phyloP scores from a whole-genome alignment of 2,113 vertebrate species.

The Reinhardtius hippoglossoides region DNA sequence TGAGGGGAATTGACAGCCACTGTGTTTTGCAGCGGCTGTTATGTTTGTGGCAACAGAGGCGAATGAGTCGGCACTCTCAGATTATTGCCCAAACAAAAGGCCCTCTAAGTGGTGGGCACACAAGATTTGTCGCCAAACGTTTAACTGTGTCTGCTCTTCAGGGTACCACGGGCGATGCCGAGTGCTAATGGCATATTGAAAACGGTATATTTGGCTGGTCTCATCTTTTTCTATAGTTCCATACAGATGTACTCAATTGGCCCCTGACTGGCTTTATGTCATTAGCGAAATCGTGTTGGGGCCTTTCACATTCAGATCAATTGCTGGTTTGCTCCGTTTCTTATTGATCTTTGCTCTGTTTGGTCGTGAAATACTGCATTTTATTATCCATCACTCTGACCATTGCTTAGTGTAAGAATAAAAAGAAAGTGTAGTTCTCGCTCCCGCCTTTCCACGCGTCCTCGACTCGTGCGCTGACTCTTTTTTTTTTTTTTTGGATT shows the following conservation, averaged over 20 bases:
- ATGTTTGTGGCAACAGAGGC: conserved; percentile 70
- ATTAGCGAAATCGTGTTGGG: conserved; percentile 59
- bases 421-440: neutral
- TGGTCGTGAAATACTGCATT: conserved; percentile 63
- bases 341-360: conserved; percentile 68
- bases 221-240: conserved; percentile 50
- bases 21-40: conserved; percentile 62
- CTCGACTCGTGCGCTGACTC: neutral
- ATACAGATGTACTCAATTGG: conserved; percentile 58
- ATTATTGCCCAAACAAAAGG: conserved; percentile 76
- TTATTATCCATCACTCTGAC: conserved; percentile 62
- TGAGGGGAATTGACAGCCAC: conserved; percentile 62
- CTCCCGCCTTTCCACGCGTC: conserved; percentile 2
- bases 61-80: conserved; percentile 52
- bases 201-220: conserved; percentile 47
- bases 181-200: conserved; percentile 62
- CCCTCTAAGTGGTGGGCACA: conserved; percentile 49
- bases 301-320: conserved; percentile 70
- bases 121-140: conserved; percentile 57
- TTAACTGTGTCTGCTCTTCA: conserved; percentile 46
- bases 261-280: conserved; percentile 61
- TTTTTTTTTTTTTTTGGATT: conserved; percentile 26
- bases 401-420: conserved; percentile 55
- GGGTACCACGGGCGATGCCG: conserved; percentile 24
- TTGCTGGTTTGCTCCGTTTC: conserved; percentile 57